phyloP scores from a whole-genome alignment of 2,888 invertebrate species.

The Cerceris ruficornis region DNA sequence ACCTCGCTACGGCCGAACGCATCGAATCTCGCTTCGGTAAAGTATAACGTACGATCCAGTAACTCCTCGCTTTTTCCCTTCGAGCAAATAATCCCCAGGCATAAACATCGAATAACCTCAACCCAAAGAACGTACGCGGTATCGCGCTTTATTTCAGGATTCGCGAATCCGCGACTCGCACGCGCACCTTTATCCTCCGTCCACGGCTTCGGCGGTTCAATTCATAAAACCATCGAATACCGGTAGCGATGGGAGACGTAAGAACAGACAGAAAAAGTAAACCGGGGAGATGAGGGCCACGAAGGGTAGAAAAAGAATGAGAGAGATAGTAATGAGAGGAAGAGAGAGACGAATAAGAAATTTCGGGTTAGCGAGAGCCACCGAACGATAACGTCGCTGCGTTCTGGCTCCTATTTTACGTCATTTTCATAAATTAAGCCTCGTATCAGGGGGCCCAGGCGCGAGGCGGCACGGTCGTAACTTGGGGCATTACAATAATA shows the following conservation, averaged over 20 bases:
- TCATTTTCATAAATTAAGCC: slow-evolving; percentile 77
- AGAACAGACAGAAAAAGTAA: slow-evolving; percentile 31
- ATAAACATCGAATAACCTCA: slow-evolving; percentile 52
- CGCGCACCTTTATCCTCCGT: slow-evolving; percentile 10
- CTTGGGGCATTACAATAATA: slow-evolving; percentile 80
- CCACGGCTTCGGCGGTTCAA: slow-evolving; percentile 8
- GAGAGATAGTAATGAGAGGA: background rate
- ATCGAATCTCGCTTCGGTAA: slow-evolving; percentile 16
- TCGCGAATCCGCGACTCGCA: slow-evolving; percentile 34
- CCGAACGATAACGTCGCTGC: slow-evolving; percentile 56
- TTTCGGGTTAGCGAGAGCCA: slow-evolving; percentile 53
- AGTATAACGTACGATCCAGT: slow-evolving; percentile 47
- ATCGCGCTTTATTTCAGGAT: slow-evolving; percentile 51
- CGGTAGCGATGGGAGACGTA: slow-evolving; percentile 52
- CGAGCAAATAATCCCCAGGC: slow-evolving; percentile 46
- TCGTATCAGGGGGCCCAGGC: slow-evolving; percentile 69
- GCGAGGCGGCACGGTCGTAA: slow-evolving; percentile 73
- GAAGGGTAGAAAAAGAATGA: slow-evolving; percentile 11
- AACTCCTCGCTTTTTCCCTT: slow-evolving; percentile 46
- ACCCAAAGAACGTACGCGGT: slow-evolving; percentile 19
- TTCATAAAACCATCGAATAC: slow-evolving; percentile 56
- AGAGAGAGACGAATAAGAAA: slow-evolving; percentile 48
- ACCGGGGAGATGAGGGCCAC: background rate
- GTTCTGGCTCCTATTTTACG: slow-evolving; percentile 71
- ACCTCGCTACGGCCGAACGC: background rate